Percentiles rank a stretch among this genome's conserved stretches.
These are phyloP conservation scores for Epirrhoe tristata DNA, from an alignment of 2,888 invertebrate genomes.

Conservation along the genomic window DNA sequence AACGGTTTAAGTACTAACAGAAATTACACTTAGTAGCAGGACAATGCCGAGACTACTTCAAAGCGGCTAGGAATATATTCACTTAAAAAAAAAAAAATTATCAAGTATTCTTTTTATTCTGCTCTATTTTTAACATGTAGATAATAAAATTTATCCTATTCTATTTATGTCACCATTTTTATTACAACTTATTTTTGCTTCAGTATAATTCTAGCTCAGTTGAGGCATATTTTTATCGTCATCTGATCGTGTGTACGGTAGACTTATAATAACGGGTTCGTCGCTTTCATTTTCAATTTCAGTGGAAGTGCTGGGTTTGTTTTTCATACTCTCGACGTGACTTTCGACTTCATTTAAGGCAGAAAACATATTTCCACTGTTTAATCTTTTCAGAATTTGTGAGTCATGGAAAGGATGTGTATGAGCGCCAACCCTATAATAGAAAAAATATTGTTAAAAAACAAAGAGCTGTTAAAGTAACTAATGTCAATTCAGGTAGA, in stretches of 20 bases:
- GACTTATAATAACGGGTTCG: slow-evolving; percentile 15
- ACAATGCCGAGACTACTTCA: no score
- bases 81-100: no score
- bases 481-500: no score
- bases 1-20: no score
- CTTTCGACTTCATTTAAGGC: slow-evolving; percentile 58
- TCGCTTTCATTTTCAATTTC: slow-evolving; percentile 7
- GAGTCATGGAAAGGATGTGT: slow-evolving; percentile 70
- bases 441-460: slow-evolving; percentile 1
- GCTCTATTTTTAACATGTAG: no score
- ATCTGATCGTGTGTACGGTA: neutral
- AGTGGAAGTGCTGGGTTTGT: neutral
- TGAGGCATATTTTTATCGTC: slow-evolving; percentile 17
- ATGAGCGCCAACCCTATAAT: slow-evolving; percentile 62
- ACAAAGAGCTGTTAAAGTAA: no score
- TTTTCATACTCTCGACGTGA: slow-evolving; percentile 21
- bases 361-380: slow-evolving; percentile 55
- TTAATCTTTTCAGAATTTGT: slow-evolving; percentile 65
- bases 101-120: no score
- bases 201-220: slow-evolving; percentile 5
- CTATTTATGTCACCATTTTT: no score
- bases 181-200: neutral
- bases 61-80: no score
- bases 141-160: no score
- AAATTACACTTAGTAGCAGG: no score